phyloP scores from a whole-genome alignment of 2,797 vertebrate species.

The Semotilus atromaculatus region DNA sequence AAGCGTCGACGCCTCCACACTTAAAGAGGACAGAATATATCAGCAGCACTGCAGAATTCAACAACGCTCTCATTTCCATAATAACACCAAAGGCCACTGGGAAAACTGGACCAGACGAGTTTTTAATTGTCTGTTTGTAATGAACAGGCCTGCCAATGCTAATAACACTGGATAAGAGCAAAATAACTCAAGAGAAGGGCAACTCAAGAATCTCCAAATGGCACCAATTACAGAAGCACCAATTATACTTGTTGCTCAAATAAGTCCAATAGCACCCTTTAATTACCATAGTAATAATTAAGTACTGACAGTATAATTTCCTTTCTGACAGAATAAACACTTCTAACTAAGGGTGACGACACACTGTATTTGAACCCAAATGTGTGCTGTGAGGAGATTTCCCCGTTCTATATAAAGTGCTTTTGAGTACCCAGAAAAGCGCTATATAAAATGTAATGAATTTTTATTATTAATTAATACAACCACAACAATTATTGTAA shows the following conservation, averaged over 20 bases:
- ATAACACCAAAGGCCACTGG: conserved; percentile 10
- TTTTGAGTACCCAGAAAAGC: no score
- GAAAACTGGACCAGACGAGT: neutral
- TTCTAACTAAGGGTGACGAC: neutral
- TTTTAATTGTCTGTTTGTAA: conserved; percentile 32
- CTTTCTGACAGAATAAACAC: neutral
- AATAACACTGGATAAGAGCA: conserved; percentile 1
- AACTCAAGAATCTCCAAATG: neutral
- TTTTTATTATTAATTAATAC: neutral
- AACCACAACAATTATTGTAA: neutral
- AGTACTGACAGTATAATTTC: neutral
- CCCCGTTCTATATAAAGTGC: no score
- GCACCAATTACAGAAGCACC: conserved; percentile 8
- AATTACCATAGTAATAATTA: neutral
- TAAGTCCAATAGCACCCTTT: neutral
- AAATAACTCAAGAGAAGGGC: neutral
- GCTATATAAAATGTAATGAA: no score
- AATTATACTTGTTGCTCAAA: neutral
- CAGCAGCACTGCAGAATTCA: neutral
- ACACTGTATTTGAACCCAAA: neutral
- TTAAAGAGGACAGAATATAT: neutral
- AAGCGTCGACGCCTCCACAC: neutral
- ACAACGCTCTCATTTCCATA: conserved; percentile 20
- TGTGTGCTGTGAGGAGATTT: no score
- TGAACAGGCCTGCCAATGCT: conserved; percentile 26